These are phyloP conservation scores for Propithecus coquereli DNA, from an alignment of 2,113 vertebrate genomes.

Conservation along the genomic window DNA sequence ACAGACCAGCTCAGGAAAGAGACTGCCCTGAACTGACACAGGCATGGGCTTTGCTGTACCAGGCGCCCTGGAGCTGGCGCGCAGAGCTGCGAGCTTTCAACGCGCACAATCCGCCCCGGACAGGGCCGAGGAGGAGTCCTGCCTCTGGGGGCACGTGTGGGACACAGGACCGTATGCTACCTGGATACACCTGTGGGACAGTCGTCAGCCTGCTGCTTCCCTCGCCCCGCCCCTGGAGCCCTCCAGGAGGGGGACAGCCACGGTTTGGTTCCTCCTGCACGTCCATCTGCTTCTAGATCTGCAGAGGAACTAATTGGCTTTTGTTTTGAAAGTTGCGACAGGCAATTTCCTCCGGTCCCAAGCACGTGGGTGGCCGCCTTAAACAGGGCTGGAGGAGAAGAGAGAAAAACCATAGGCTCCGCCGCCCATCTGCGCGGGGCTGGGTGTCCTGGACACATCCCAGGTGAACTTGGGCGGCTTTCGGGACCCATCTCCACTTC, in stretches of 20 bases:
- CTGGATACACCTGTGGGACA: accelerated
- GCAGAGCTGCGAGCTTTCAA: accelerated
- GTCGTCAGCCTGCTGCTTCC: no score
- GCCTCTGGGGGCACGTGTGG: no score
- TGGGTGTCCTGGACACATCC: accelerated
- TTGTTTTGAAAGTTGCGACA: conserved; percentile 16
- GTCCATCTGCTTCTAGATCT: not conserved
- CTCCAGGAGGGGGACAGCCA: not conserved
- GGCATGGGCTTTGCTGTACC: accelerated
- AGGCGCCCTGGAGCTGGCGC: not conserved
- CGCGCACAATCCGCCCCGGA: accelerated
- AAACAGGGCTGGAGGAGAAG: not conserved
- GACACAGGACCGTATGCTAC: not conserved
- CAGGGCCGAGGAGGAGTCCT: not conserved
- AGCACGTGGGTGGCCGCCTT: not conserved
- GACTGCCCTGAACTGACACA: not conserved
- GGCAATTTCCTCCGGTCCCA: conserved; percentile 1
- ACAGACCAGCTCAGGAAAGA: not conserved
- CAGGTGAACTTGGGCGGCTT: not conserved
- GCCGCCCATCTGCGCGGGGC: not conserved
- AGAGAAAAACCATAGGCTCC: accelerated
- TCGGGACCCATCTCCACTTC: not conserved
- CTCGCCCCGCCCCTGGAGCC: accelerated
- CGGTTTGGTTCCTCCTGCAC: not conserved
- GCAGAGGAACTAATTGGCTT: accelerated